Evolutionary conservation across 2,888 invertebrate species (phyloP).

Genomic region (Monopis laevigella): DNA sequence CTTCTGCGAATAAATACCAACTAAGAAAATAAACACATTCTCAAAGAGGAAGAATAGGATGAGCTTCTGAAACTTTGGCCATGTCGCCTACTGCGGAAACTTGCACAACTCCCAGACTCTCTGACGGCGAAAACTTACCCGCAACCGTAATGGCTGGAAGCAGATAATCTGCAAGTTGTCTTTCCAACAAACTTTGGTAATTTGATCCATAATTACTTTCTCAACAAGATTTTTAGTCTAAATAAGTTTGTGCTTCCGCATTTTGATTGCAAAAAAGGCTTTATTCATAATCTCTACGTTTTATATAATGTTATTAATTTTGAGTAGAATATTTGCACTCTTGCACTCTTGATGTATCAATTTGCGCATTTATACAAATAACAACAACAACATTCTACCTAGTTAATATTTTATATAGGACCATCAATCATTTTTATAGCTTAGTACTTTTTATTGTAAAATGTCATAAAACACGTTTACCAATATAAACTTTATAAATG

Average conservation of each 20-base stretch:
- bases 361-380: no score
- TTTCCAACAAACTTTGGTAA: constrained; percentile 39
- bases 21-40: constrained; percentile 32
- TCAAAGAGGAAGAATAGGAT: constrained; percentile 26
- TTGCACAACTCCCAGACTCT: constrained; percentile 18
- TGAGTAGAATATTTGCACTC: no score
- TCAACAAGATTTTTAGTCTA: constrained; percentile 19
- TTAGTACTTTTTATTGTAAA: no score
- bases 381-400: no score
- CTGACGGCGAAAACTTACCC: constrained; percentile 35
- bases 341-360: no score
- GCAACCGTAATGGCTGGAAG: constrained; percentile 45
- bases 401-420: no score
- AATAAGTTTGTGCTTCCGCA: constrained; percentile 2
- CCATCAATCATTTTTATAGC: no score
- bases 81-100: constrained; percentile 29
- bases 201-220: constrained; percentile 41
- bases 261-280: constrained; percentile 4
- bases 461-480: no score
- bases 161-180: constrained; percentile 51
- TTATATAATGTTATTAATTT: no score
- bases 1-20: constrained; percentile 4
- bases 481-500: no score
- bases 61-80: constrained; percentile 24
- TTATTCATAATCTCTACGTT: no score